These are phyloP conservation scores for Macrophya alboannulata DNA, from an alignment of 2,888 invertebrate species.

Conservation along the genomic window DNA sequence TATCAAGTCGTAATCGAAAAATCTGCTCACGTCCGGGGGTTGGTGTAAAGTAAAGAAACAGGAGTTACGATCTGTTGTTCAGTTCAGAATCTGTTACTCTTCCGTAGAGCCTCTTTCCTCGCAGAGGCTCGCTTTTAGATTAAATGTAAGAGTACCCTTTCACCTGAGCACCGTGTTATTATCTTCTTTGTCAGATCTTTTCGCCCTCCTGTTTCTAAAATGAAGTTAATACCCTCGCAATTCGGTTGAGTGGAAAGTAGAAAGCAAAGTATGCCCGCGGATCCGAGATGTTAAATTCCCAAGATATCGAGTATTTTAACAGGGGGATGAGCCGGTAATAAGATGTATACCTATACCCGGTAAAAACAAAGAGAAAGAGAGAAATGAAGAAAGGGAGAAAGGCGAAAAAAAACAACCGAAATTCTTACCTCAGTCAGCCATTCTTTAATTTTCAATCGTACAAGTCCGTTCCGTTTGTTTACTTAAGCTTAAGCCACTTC, in stretches of 20 bases:
- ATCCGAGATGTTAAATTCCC: neutral
- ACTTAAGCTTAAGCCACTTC: slow-evolving; percentile 33
- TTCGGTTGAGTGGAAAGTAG: slow-evolving; percentile 43
- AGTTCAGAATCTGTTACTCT: slow-evolving; percentile 32
- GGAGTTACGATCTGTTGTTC: slow-evolving; percentile 34
- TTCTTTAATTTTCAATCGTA: slow-evolving; percentile 27
- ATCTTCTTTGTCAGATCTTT: slow-evolving; percentile 35
- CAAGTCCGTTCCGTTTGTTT: slow-evolving; percentile 6
- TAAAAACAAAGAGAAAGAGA: neutral
- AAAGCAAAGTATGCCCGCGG: slow-evolving; percentile 13
- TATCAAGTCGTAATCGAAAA: slow-evolving; percentile 27
- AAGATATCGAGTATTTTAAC: slow-evolving; percentile 33
- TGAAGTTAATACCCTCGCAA: slow-evolving; percentile 43
- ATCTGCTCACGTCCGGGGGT: neutral
- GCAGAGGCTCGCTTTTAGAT: neutral
- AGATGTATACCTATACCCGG: slow-evolving; percentile 1
- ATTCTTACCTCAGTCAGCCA: slow-evolving; percentile 26
- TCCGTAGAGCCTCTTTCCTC: slow-evolving; percentile 7
- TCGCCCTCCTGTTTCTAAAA: slow-evolving; percentile 34
- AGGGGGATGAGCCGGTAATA: neutral
- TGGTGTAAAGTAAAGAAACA: neutral
- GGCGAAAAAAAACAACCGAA: slow-evolving; percentile 48
- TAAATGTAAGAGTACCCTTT: slow-evolving; percentile 44
- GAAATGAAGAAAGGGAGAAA: too few relatives aligned
- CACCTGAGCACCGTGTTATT: slow-evolving; percentile 45